These are phyloP conservation scores for Eupsittula cactorum DNA, from an alignment of 2,113 vertebrate genomes.

Conservation along the genomic window DNA sequence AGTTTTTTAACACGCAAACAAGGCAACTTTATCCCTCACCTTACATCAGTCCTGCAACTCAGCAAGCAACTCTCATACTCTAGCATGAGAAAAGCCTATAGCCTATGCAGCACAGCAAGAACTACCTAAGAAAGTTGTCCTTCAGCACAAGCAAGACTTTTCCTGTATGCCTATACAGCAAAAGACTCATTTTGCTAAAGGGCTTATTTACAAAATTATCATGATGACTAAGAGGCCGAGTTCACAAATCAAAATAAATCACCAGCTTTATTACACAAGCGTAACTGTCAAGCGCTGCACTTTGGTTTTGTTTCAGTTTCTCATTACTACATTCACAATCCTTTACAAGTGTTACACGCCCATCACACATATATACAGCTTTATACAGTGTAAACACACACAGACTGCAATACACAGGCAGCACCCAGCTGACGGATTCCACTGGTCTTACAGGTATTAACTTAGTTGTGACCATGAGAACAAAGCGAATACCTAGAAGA, in stretches of 20 bases:
- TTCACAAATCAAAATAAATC: conserved; percentile 41
- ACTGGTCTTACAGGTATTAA: not conserved
- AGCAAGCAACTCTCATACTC: not conserved
- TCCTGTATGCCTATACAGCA: not conserved
- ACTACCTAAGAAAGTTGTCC: not conserved
- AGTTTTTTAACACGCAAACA: not conserved
- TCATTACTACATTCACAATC: not conserved
- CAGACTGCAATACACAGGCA: not conserved
- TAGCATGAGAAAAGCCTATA: not conserved
- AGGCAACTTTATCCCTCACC: not conserved
- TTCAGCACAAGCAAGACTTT: not conserved
- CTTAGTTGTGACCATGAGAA: not conserved
- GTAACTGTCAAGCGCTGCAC: not conserved
- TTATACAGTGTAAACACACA: not conserved
- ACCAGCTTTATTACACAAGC: not conserved
- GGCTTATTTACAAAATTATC: not conserved
- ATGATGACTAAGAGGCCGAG: conserved; percentile 17
- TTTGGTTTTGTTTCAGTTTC: conserved; percentile 15
- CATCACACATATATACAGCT: not conserved
- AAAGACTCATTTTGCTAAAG: not conserved
- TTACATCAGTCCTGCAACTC: not conserved
- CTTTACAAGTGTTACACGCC: not conserved
- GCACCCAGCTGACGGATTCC: not conserved
- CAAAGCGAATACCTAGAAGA: not conserved
- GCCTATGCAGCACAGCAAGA: not conserved